These are phyloP conservation scores for Oenanthe melanoleuca DNA, from an alignment of 2,113 vertebrate genomes.

Conservation along the genomic window DNA sequence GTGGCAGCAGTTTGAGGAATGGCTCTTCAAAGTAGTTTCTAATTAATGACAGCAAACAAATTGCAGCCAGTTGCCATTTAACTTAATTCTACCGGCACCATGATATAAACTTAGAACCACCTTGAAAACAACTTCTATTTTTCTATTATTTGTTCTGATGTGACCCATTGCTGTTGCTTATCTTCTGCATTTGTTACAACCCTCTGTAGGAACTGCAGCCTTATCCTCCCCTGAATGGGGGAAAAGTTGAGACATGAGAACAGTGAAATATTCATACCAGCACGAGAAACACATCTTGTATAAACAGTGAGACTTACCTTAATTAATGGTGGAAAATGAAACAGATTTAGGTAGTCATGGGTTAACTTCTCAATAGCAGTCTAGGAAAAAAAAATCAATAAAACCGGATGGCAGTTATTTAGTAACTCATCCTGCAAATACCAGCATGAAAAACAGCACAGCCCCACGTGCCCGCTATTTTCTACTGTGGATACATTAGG, in stretches of 20 bases:
- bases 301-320: constrained; percentile 79
- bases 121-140: constrained; percentile 53
- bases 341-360: constrained; percentile 90
- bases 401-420: constrained; percentile 36
- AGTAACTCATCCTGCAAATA: not conserved
- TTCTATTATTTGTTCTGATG: not conserved
- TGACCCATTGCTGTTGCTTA: not conserved
- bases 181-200: not conserved
- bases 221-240: fast-evolving
- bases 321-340: constrained; percentile 94
- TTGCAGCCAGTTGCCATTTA: not conserved
- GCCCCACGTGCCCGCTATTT: not conserved
- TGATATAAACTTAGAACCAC: not conserved
- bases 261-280: not conserved
- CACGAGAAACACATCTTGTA: not conserved
- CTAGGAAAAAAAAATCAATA: constrained; percentile 72
- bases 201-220: not conserved
- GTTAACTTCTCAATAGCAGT: constrained; percentile 93
- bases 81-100: not conserved
- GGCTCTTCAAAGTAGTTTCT: constrained; percentile 5
- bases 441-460: not conserved
- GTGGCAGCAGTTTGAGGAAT: not conserved
- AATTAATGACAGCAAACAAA: not conserved
- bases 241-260: not conserved
- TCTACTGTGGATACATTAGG: not conserved